These are phyloP conservation scores for Suncus etruscus DNA, from an alignment of 2,113 vertebrate species.

Conservation along the genomic window DNA sequence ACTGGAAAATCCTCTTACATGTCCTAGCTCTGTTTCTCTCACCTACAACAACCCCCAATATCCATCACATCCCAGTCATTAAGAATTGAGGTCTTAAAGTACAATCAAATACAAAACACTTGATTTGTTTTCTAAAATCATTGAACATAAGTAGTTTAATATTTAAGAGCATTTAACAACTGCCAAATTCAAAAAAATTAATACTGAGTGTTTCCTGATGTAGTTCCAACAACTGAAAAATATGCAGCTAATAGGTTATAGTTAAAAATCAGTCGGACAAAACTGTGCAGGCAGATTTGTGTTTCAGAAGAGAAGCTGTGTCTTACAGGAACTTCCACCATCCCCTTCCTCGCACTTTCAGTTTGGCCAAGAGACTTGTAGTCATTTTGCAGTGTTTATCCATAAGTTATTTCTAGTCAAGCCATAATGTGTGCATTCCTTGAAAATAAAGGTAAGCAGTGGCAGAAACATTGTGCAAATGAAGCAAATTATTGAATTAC, in stretches of 20 bases:
- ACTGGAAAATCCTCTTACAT: background rate
- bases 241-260: constrained; percentile 46
- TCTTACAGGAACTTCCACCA: background rate
- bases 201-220: constrained; percentile 68
- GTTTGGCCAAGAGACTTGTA: constrained; percentile 37
- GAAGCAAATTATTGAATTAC: constrained; percentile 69
- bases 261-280: constrained; percentile 22
- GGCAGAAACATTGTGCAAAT: constrained; percentile 51
- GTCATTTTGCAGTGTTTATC: constrained; percentile 48
- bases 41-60: background rate
- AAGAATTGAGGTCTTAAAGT: constrained; percentile 34
- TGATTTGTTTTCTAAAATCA: constrained; percentile 70
- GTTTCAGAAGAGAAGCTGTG: constrained; percentile 49
- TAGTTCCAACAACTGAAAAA: constrained; percentile 59
- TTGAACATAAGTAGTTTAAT: constrained; percentile 61
- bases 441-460: constrained; percentile 47
- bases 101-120: constrained; percentile 52
- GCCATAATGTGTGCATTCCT: background rate
- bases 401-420: constrained; percentile 53
- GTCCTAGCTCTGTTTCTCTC: background rate
- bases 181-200: constrained; percentile 73
- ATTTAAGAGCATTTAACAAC: background rate
- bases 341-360: background rate
- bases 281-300: constrained; percentile 33
- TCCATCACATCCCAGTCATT: background rate